Base-by-base conservation (phyloP, 2,888 invertebrate genomes). In the Empis livida region DNA sequence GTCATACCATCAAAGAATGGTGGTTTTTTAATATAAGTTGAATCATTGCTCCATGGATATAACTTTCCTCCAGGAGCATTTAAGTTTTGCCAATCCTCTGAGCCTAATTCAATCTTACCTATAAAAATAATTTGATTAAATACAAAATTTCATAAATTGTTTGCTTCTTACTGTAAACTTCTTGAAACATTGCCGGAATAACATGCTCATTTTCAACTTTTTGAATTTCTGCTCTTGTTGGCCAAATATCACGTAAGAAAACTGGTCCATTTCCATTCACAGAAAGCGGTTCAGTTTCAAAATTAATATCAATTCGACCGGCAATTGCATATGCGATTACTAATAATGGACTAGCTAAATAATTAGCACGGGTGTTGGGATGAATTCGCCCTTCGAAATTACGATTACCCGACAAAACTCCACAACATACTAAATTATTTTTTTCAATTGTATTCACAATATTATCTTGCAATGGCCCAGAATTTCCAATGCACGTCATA, bases 401-500 rank as follows among this genome's bases (percentile, higher is more conserved):
- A 5, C 97, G 76, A 70, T 99, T 99, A 0, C 97, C 97, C 0
- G 96, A 96, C 0, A 99, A 73, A 0, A 99, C 94, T 0, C 96
- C 95, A 61, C 91, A 91, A 59, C 94, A 94, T 0, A 99, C 91
- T 40, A 97, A 73, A 63, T 90, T 89, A 62, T 92, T 91, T 83
- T 89, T 85, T 63, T 95, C 94, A 53, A 95, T 92, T 2, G 91
- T 91, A 58, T 88, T 86, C 0, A 82, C 84, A n/a, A 95, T 84
- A 56, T 84, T 78, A 44, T 95, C 94, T 46, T 90, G 87, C 0
- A 99, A 78, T 0, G 95, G 94, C 0, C 97, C 97, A 6, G 92
- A 92, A 73, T 99, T 99, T 1, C 97, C 97, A 56, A 99, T 99
- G 64, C 99, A 99, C 0, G 97, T 97, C 96, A 96, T 97, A 67